Evolutionary conservation across 2,888 invertebrate species (phyloP).

Genomic region (Heteromurus nitidus): DNA sequence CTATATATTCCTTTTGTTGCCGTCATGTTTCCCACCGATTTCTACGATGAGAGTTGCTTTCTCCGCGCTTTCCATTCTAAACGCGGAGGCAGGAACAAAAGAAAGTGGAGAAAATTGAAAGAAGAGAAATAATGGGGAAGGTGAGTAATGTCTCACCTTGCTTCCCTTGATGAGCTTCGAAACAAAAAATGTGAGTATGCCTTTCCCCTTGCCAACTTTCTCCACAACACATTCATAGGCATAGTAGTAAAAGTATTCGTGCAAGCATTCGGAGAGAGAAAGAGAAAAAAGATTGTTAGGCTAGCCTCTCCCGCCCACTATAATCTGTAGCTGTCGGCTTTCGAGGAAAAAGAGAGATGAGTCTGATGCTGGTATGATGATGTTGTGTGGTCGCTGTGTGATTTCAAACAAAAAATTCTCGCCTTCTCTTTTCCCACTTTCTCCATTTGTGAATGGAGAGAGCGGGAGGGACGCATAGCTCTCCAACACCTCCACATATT

Average conservation of each 20-base stretch:
- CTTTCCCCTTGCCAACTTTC: not conserved
- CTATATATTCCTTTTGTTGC: too few relatives aligned
- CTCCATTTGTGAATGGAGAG: not conserved
- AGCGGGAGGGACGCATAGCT: not conserved
- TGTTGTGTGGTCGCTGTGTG: not conserved
- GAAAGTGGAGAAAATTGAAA: not conserved
- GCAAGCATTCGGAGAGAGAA: not conserved
- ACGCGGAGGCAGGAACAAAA: not conserved
- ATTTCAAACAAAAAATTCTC: not conserved
- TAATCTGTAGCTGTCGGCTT: too few relatives aligned
- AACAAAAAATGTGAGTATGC: not conserved
- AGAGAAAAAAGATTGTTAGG: not conserved
- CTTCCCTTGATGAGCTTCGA: not conserved
- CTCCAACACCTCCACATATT: too few relatives aligned
- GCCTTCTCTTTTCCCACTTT: not conserved
- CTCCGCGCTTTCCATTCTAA: not conserved
- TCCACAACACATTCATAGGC: not conserved
- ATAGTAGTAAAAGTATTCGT: not conserved
- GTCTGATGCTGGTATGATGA: not conserved
- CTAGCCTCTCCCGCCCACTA: too few relatives aligned
- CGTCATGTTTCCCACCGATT: too few relatives aligned
- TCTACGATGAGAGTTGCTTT: too few relatives aligned
- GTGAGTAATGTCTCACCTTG: conserved; percentile 25
- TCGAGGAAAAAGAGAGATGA: not conserved
- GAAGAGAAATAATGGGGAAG: conserved; percentile 6